Evolutionary conservation across 2,113 vertebrate genomes (phyloP).

Genomic region (Cavia porcellus): DNA sequence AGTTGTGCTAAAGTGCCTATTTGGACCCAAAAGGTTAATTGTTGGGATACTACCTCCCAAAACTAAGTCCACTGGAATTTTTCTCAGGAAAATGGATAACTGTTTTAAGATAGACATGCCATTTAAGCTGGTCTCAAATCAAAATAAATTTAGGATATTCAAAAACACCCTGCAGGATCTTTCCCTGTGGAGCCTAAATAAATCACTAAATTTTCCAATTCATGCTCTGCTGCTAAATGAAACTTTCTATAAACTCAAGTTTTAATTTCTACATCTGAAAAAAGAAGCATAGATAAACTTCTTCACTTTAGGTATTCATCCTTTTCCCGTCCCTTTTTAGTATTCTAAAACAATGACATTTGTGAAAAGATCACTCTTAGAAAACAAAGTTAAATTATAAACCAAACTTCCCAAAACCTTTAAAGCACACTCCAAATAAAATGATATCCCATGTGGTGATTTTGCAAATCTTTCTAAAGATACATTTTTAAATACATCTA

Average conservation of each 20-base stretch:
- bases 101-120: slow-evolving; percentile 78
- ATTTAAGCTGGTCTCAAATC: slow-evolving; percentile 77
- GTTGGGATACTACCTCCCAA: slow-evolving; percentile 75
- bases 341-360: slow-evolving; percentile 52
- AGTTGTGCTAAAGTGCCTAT: slow-evolving; percentile 68
- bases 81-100: slow-evolving; percentile 77
- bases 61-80: slow-evolving; percentile 72
- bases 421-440: slow-evolving; percentile 39
- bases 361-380: slow-evolving; percentile 56
- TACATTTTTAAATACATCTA: background rate
- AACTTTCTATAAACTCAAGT: slow-evolving; percentile 62
- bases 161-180: slow-evolving; percentile 77
- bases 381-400: slow-evolving; percentile 62
- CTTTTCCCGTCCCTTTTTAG: background rate
- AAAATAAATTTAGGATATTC: slow-evolving; percentile 82
- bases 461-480: background rate
- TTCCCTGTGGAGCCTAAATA: slow-evolving; percentile 75
- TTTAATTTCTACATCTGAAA: slow-evolving; percentile 72
- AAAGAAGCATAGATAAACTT: slow-evolving; percentile 22
- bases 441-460: slow-evolving; percentile 21
- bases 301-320: slow-evolving; percentile 58
- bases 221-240: slow-evolving; percentile 68
- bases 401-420: slow-evolving; percentile 32
- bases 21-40: slow-evolving; percentile 78
- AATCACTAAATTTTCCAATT: slow-evolving; percentile 77